Evolutionary conservation across 2,888 invertebrate genomes (phyloP).

Genomic region (Drosophila austrosaltans): DNA sequence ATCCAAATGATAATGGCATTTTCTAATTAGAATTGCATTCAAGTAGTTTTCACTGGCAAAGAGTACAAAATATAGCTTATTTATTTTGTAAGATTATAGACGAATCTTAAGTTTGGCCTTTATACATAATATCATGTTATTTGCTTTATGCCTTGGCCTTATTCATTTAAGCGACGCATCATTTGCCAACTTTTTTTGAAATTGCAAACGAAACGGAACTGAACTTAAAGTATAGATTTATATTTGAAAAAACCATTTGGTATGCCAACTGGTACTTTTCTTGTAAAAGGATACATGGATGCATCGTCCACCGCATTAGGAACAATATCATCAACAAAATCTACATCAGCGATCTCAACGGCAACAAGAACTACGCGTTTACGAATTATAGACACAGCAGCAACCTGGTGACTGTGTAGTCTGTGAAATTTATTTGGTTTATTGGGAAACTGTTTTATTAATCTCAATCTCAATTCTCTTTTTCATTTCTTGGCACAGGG

Average conservation of each 20-base stretch:
- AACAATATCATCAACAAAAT: not conserved
- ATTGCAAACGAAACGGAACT: constrained; percentile 26
- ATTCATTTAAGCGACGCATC: not conserved
- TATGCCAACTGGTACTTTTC: not conserved
- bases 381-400: constrained; percentile 72
- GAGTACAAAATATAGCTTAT: too few species aligned
- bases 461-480: constrained; percentile 73
- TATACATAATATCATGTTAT: too few species aligned
- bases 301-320: not conserved
- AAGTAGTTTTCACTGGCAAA: too few species aligned
- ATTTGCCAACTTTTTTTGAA: not conserved
- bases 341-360: constrained; percentile 3
- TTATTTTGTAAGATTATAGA: too few species aligned
- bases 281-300: not conserved
- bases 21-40: too few species aligned
- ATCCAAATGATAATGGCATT: too few species aligned
- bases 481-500: constrained; percentile 88
- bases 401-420: constrained; percentile 82
- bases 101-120: too few species aligned
- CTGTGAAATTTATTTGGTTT: constrained; percentile 66
- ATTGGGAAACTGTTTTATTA: constrained; percentile 46
- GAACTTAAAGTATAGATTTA: not conserved
- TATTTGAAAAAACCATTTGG: not conserved
- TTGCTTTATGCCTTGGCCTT: too few species aligned
- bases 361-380: constrained; percentile 33